These are phyloP conservation scores for Caenorhabditis inopinata DNA, from an alignment of 1,140 invertebrate genomes.

Conservation along the genomic window DNA sequence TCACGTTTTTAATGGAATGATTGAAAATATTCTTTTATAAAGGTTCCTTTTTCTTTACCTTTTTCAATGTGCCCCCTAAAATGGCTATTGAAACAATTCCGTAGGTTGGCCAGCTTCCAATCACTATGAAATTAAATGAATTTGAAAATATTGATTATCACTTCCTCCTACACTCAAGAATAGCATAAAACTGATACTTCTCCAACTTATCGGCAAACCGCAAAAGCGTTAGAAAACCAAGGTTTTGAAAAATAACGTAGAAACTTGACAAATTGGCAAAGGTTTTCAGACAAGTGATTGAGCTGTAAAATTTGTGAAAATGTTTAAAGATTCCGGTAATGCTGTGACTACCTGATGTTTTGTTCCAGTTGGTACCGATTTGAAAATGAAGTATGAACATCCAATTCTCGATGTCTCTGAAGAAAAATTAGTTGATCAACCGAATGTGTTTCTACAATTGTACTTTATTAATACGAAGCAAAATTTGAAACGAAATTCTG, in stretches of 20 bases:
- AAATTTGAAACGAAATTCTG: neutral
- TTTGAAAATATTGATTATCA: neutral
- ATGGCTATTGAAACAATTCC: neutral
- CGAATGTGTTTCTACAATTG: neutral
- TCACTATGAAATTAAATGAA: neutral
- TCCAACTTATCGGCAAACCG: neutral
- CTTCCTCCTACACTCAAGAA: neutral
- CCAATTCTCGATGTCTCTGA: neutral
- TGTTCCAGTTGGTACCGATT: conserved; percentile 15
- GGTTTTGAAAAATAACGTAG: neutral
- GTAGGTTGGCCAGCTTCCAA: neutral
- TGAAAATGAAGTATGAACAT: neutral
- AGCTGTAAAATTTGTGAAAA: neutral
- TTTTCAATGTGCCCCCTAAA: neutral
- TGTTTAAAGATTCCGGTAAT: too few relatives aligned
- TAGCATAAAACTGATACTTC: neutral
- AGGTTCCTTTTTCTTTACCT: neutral
- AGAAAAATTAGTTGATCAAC: neutral
- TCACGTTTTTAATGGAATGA: too few relatives aligned
- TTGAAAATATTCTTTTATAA: neutral
- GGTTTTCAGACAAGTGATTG: neutral
- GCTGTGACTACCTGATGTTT: neutral
- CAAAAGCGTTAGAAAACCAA: neutral
- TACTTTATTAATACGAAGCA: conserved; percentile 7
- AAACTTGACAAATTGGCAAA: neutral